Conservation (phyloP, 2,113 vertebrate species). For the Vombatus ursinus region DNA sequence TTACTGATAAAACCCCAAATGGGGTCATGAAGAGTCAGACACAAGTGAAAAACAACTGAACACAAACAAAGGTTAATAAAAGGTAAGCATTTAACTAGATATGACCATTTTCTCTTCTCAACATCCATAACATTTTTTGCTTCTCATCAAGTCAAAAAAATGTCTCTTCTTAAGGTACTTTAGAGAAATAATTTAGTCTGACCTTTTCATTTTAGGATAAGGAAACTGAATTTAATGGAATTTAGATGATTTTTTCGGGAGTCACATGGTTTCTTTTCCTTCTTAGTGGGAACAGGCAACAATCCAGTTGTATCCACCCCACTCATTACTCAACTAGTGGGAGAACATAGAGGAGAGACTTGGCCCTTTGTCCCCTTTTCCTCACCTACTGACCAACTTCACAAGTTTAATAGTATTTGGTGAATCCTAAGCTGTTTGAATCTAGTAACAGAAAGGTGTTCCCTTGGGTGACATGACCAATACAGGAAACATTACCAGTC, state of each 20-base stretch:
- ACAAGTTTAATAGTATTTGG: neutral
- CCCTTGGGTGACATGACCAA: neutral
- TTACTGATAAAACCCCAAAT: too few species aligned
- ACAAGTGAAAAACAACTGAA: too few species aligned
- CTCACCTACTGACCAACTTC: neutral
- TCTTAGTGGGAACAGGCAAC: neutral
- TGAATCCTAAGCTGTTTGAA: neutral
- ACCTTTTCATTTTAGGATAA: neutral
- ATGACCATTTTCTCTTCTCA: neutral
- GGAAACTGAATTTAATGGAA: neutral
- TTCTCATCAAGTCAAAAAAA: neutral
- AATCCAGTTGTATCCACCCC: neutral
- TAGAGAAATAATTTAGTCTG: neutral
- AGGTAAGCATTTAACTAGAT: neutral
- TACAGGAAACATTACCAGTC: neutral
- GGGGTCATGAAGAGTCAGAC: too few species aligned
- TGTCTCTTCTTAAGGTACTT: neutral
- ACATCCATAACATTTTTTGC: neutral
- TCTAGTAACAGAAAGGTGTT: neutral
- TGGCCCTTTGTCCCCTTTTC: neutral
- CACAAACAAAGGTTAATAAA: neutral
- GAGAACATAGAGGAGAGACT: neutral
- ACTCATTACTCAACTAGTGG: neutral
- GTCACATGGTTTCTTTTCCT: neutral
- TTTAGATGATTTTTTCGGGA: neutral